Base-by-base conservation (phyloP, 2,888 invertebrate genomes). In the Quadroppia sp. region DNA sequence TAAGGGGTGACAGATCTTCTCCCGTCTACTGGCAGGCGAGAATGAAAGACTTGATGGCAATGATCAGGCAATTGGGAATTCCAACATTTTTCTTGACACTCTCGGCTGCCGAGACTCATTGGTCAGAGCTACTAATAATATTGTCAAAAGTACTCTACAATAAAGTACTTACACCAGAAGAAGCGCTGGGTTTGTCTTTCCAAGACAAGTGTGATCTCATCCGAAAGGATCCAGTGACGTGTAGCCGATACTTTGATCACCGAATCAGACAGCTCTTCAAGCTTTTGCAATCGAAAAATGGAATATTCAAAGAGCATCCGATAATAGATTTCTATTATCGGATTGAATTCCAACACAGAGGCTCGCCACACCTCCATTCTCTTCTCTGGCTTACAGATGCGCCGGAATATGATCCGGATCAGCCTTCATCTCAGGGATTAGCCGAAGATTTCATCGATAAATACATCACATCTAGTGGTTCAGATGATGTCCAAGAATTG, bases 41-140 rank as follows among this genome's bases (percentile, higher is more conserved):
- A 9, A 77, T 77, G 73, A 77, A 70, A 25, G 75, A 78, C 25
- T 48, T 79, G 0, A 56, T 79, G 32, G 79, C 78, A 32, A 77
- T 78, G 59, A 76, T 80, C 1, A 74, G 78, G 23, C 78, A 79
- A 69, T 72, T 79, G 15, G 76, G 76, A 11, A 75, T 77, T 20
- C 78, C 78, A 17, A 79, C 78, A 0, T 79, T 74, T 53, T 80
- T 79, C 40, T 28, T 79, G 9, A 78, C 79, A 17, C 56, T 79
- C 25, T 78, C 78, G 36, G 74, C 79, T 15, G 78, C 79, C 61
- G 80, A 80, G 61, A 42, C 75, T 17, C 77, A 76, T 36, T 80
- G 79, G 79, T 11, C 56, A 2, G 79, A 80, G 40, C 75, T 79
- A 7, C 36, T 79, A 2, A 48, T 64, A 9, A 71, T 71, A 25